Evolutionary conservation across 2,113 vertebrate species (phyloP), one percentile per base, ranked within the genome.

Genomic region (Cromileptes altivelis): DNA sequence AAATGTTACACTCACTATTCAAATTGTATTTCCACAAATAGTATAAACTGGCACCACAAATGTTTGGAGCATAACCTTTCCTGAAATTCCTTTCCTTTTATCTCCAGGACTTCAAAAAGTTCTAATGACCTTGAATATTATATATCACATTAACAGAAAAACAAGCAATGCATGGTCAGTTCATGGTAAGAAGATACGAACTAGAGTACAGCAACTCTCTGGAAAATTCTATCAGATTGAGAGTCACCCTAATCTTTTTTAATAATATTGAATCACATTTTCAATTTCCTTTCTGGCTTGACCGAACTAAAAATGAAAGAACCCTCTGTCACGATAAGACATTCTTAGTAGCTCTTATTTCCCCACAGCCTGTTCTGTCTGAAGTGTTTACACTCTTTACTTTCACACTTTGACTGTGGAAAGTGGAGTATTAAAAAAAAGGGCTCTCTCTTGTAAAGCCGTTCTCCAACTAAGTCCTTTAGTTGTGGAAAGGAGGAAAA

Each of bases 361-460:
- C 52, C 47, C 33, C 57, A 55, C 23, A 37, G 37, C 6, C 25
- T 13, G 3, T 68, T 84, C 74, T 15, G 42, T 73, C 53, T 49
- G 47, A 80, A 52, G 72, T 88, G 37, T 82, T 84, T 89, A 80
- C 23, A 77, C 42, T 86, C 70, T 72, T 52, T 79, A 15, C 76
- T 80, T 70, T 75, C 17, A 42, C 75, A 82, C 49, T 68, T 58
- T 75, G 60, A 75, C 30, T 67, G 30, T 85, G 14, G 25, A 47
- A 75, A 84, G 37, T 53, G 33, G 80, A 70, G 23, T 53, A 5
- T 30, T 40, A 77, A 73, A 78, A 47, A 56, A 63, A 58, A 17
- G 50, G 52, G 2, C 27, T 53, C 15, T 18, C 47, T 63, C 49
- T 45, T 73, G 23, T 14, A 84, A 58, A 75, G n/a, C 9, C 27